These are phyloP conservation scores for Eugnorisma glareosa DNA, from an alignment of 2,888 invertebrate genomes.

Conservation along the genomic window DNA sequence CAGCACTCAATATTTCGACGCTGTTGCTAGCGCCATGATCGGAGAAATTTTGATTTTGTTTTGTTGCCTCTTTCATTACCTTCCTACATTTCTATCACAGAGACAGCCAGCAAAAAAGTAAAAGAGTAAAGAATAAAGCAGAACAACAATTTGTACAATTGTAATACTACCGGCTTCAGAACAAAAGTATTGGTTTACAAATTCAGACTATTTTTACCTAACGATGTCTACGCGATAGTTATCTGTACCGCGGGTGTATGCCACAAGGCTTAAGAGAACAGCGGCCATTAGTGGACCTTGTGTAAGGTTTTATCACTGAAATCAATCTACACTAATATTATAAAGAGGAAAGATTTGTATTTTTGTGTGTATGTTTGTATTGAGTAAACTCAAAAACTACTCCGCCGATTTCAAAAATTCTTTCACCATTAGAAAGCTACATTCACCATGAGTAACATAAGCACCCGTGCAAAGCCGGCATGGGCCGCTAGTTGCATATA, in stretches of 20 bases:
- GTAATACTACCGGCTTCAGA: conserved; percentile 1
- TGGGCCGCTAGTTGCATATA: too few relatives aligned
- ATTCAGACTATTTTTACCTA: conserved; percentile 31
- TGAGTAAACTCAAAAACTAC: too few relatives aligned
- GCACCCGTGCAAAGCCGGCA: too few relatives aligned
- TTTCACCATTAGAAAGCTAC: too few relatives aligned
- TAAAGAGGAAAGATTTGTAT: too few relatives aligned
- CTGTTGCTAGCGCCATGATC: too few relatives aligned
- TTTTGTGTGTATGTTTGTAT: too few relatives aligned
- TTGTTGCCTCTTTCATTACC: background rate
- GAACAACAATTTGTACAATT: conserved; percentile 18
- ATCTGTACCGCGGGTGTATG: conserved; percentile 30
- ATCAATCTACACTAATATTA: too few relatives aligned
- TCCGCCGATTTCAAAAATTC: too few relatives aligned
- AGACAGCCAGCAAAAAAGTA: background rate
- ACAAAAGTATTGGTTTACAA: conserved; percentile 40
- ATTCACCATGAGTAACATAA: too few relatives aligned
- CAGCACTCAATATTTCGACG: too few relatives aligned
- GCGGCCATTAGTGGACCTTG: background rate
- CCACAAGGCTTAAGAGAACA: conserved; percentile 4
- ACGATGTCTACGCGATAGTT: conserved; percentile 52
- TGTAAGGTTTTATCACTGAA: background rate
- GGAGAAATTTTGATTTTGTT: too few relatives aligned
- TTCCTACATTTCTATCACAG: background rate
- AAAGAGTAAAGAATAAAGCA: background rate